phyloP scores from a whole-genome alignment of 2,113 vertebrate genomes.

The Nannospalax galili region DNA sequence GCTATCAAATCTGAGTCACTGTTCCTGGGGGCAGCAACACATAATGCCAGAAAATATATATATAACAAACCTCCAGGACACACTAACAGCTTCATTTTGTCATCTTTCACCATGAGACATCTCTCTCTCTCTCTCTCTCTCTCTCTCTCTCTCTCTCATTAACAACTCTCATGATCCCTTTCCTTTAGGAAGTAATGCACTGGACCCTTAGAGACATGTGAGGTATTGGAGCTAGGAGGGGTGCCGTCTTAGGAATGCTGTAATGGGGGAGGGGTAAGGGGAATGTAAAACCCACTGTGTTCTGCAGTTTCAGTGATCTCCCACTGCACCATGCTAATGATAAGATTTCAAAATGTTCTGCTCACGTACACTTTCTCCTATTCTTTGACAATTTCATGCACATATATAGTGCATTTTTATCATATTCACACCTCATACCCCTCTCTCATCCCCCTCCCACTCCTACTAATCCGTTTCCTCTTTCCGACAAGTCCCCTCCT shows the following conservation, averaged over 20 bases:
- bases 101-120: not conserved
- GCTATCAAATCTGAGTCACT: not conserved
- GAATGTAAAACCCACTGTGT: not conserved
- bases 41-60: not conserved
- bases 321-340: not conserved
- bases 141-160: not conserved
- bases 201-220: accelerated
- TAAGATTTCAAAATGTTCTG: not conserved
- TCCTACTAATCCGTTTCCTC: too few relatives aligned
- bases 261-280: not conserved
- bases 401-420: too few relatives aligned
- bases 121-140: not conserved
- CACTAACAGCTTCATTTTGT: not conserved
- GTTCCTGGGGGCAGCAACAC: not conserved
- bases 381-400: too few relatives aligned
- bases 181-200: not conserved
- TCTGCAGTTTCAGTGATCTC: not conserved
- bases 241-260: not conserved
- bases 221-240: not conserved
- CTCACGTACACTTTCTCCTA: not conserved
- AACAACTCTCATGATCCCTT: not conserved
- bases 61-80: not conserved
- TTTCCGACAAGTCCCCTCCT: too few relatives aligned
- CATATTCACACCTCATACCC: too few relatives aligned
- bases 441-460: too few relatives aligned